Conservation (phyloP, 2,888 invertebrate genomes). For the Agrilus mali region DNA sequence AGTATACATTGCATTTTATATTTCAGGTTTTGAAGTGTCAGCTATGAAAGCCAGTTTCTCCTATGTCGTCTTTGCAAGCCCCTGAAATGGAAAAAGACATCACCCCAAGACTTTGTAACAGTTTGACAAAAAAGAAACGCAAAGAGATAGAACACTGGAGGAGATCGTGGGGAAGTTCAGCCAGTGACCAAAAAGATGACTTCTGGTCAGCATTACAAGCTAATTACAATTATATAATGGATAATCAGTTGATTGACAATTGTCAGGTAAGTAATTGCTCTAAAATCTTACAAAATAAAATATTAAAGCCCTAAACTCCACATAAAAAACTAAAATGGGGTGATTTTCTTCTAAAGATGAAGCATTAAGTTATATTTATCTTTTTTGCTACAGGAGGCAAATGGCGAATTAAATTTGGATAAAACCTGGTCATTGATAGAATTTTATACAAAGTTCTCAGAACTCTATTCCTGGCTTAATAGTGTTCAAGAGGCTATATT, state of each 20-base stretch:
- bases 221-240: constrained; percentile 92
- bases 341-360: too few relatives aligned
- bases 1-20: constrained; percentile 13
- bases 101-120: constrained; percentile 68
- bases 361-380: constrained; percentile 1
- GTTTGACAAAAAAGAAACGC: constrained; percentile 66
- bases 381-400: constrained; percentile 50
- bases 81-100: constrained; percentile 38
- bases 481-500: constrained; percentile 66
- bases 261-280: constrained; percentile 45
- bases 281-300: background rate
- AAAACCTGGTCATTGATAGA: constrained; percentile 63
- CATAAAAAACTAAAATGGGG: too few relatives aligned
- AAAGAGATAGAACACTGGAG: constrained; percentile 49
- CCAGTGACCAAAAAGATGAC: constrained; percentile 71
- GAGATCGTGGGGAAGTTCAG: constrained; percentile 61
- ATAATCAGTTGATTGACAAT: constrained; percentile 81
- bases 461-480: constrained; percentile 70
- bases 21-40: constrained; percentile 52
- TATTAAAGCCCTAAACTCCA: too few relatives aligned
- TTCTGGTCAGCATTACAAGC: constrained; percentile 86
- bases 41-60: constrained; percentile 69
- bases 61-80: constrained; percentile 64
- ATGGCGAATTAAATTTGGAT: constrained; percentile 58
- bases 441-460: constrained; percentile 65